These are phyloP conservation scores for Serinus canaria DNA, from an alignment of 2,113 vertebrate genomes.

Conservation along the genomic window DNA sequence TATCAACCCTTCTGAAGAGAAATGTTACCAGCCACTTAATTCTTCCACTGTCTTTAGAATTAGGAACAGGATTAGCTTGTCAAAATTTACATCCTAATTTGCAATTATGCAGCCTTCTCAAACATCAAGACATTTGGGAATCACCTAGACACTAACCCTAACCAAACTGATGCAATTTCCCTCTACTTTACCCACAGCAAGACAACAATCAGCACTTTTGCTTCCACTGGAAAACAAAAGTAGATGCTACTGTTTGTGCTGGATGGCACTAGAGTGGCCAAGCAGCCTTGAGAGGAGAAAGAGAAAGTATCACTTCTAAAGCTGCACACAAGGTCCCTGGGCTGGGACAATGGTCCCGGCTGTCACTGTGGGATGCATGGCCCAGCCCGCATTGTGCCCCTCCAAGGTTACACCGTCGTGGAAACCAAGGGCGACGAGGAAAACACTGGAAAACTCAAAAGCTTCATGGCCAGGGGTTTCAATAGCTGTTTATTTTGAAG, in stretches of 20 bases:
- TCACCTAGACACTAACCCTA: neutral
- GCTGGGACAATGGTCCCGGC: neutral
- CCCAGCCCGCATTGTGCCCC: neutral
- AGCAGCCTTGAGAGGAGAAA: conserved; percentile 38
- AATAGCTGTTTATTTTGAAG: conserved; percentile 46
- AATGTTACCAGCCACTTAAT: neutral
- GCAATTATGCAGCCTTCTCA: neutral
- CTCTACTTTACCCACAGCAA: neutral
- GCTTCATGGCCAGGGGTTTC: conserved; percentile 61
- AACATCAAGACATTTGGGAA: neutral
- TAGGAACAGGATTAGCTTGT: neutral
- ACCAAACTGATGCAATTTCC: neutral
- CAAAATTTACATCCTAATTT: neutral
- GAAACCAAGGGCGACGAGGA: neutral
- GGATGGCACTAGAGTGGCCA: fast-evolving
- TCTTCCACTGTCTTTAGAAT: neutral
- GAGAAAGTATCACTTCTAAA: neutral
- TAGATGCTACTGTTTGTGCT: neutral
- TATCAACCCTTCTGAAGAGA: neutral
- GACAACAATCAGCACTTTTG: neutral
- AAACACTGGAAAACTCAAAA: neutral
- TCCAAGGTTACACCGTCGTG: conserved; percentile 1
- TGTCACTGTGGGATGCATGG: neutral
- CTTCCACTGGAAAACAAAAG: neutral
- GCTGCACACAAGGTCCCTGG: neutral